Evolutionary conservation across 1,140 invertebrate genomes (phyloP).

Genomic region (Drosophila biarmipes): DNA sequence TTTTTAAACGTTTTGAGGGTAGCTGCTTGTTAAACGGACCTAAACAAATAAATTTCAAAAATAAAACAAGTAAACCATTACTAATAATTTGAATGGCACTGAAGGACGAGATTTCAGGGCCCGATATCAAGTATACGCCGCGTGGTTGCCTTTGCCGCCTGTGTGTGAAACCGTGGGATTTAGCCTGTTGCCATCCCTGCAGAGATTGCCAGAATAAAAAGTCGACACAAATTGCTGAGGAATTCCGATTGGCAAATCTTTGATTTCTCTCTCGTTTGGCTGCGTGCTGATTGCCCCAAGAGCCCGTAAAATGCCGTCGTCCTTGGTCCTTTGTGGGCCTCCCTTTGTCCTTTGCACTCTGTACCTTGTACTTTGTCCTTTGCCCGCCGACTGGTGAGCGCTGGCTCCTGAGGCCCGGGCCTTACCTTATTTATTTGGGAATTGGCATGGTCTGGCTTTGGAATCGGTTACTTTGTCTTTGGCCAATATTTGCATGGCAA

Average conservation of each 20-base stretch:
- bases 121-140: slow-evolving; percentile 5
- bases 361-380: neutral
- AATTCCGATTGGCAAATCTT: slow-evolving; percentile 52
- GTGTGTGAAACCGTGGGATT: neutral
- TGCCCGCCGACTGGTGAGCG: slow-evolving; percentile 10
- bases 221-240: slow-evolving; percentile 31
- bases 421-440: slow-evolving; percentile 63
- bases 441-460: slow-evolving; percentile 36
- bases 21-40: no score
- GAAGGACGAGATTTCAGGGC: neutral
- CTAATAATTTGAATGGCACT: neutral
- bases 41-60: neutral
- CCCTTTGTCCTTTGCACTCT: slow-evolving; percentile 1
- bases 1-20: no score
- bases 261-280: slow-evolving; percentile 24
- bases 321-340: slow-evolving; percentile 3
- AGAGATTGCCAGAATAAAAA: slow-evolving; percentile 9
- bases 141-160: slow-evolving; percentile 11
- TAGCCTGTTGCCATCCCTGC: slow-evolving; percentile 12
- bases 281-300: slow-evolving; percentile 56
- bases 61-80: neutral
- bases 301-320: slow-evolving; percentile 24
- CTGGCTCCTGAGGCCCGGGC: slow-evolving; percentile 48
- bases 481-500: slow-evolving; percentile 33
- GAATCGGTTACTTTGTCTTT: slow-evolving; percentile 27